Evolutionary conservation across 2,113 vertebrate species (phyloP).

Genomic region (Myocastor coypus): DNA sequence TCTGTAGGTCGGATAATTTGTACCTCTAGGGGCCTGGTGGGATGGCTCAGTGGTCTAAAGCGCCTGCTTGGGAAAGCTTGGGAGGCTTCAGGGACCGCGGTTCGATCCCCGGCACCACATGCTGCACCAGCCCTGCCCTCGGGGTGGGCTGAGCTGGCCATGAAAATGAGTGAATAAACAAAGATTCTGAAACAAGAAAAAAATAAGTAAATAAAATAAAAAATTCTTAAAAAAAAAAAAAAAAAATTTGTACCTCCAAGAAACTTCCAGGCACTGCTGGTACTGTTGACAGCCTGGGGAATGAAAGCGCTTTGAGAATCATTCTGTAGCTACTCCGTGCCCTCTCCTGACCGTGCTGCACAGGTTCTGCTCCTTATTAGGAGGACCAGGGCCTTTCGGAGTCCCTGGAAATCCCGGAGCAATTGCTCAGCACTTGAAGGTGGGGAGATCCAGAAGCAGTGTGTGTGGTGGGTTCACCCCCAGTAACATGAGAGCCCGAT

Average conservation of each 20-base stretch:
- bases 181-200: too few species aligned
- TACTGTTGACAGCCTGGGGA: not conserved
- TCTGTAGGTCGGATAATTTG: not conserved
- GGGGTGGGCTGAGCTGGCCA: too few species aligned
- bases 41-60: too few species aligned
- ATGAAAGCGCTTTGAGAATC: not conserved
- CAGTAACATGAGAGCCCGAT: not conserved
- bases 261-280: too few species aligned
- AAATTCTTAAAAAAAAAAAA: too few species aligned
- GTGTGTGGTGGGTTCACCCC: not conserved
- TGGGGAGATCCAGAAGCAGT: not conserved
- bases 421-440: not conserved
- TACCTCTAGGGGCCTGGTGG: too few species aligned
- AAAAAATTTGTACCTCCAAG: not conserved
- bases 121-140: too few species aligned
- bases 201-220: too few species aligned
- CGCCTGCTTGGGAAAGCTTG: too few species aligned
- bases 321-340: not conserved
- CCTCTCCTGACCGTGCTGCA: not conserved
- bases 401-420: not conserved
- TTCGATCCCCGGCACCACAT: too few species aligned
- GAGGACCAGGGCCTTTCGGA: not conserved
- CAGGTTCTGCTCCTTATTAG: not conserved
- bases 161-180: too few species aligned
- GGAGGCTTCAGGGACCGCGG: too few species aligned